A percentile compares a stretch with the other conserved stretches of the same genome.
These are phyloP conservation scores for Colletes collaris DNA, from an alignment of 2,888 invertebrate species.

Conservation along the genomic window DNA sequence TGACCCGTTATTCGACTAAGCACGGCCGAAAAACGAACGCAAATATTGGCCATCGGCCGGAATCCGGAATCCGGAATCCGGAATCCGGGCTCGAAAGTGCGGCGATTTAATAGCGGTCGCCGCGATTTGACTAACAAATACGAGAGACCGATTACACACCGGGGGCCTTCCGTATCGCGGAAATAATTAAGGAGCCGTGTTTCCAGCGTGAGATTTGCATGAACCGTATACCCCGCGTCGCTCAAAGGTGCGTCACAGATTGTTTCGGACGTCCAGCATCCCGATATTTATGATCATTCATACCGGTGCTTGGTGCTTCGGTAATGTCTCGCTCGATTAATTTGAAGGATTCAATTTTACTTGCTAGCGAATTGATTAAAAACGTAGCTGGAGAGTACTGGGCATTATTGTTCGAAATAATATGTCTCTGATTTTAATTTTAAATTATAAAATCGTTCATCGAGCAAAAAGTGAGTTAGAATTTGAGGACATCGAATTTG, in stretches of 20 bases:
- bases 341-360: too few species aligned
- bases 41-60: conserved; percentile 59
- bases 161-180: conserved; percentile 21
- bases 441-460: too few species aligned
- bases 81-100: conserved; percentile 1
- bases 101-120: conserved; percentile 52
- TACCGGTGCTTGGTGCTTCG: neutral
- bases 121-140: conserved; percentile 66
- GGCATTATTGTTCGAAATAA: too few species aligned
- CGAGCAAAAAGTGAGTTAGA: too few species aligned
- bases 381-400: too few species aligned
- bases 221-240: conserved; percentile 15
- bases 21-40: conserved; percentile 29
- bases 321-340: conserved; percentile 6
- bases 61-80: neutral
- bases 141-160: conserved; percentile 44
- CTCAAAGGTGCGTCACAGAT: conserved; percentile 12
- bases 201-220: conserved; percentile 52
- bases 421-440: too few species aligned
- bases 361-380: too few species aligned
- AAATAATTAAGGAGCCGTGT: conserved; percentile 63
- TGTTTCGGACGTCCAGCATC: neutral
- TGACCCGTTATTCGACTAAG: conserved; percentile 10
- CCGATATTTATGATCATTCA: conserved; percentile 41
- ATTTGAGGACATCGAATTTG: too few species aligned